Evolutionary conservation across 2,113 vertebrate genomes (phyloP).

Genomic region (Dicentrarchus labrax): DNA sequence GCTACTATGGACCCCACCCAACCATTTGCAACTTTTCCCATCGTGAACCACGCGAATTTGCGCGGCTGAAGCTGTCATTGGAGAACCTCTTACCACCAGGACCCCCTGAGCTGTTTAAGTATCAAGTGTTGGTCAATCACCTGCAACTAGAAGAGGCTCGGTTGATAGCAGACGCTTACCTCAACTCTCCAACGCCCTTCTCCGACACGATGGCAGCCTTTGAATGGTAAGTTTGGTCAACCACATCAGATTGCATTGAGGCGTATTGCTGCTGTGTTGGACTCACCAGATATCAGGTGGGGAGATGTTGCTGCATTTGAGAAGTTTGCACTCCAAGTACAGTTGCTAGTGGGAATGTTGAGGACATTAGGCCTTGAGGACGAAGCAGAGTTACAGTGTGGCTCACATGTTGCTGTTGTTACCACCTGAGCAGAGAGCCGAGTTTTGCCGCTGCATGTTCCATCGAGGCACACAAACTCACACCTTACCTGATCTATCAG

Average conservation of each 20-base stretch:
- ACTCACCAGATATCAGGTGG: not conserved
- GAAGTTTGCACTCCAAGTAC: not conserved
- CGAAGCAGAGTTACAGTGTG: not conserved
- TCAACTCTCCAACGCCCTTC: too few species aligned
- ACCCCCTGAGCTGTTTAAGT: too few species aligned
- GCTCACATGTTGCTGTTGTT: not conserved
- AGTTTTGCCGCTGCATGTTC: not conserved
- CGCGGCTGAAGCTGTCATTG: not conserved
- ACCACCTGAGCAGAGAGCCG: not conserved
- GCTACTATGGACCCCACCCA: not conserved
- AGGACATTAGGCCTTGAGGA: not conserved
- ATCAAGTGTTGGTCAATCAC: too few species aligned
- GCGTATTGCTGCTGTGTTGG: not conserved
- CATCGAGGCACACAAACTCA: too few species aligned
- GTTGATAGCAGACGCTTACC: too few species aligned
- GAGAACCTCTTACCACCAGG: too few species aligned
- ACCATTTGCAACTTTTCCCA: not conserved
- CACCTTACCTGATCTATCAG: not conserved
- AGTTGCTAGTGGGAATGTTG: not conserved
- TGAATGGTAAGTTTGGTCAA: not conserved
- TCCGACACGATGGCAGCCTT: too few species aligned
- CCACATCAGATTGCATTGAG: not conserved
- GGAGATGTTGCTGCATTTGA: not conserved
- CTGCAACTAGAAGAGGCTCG: too few species aligned
- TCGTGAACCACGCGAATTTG: not conserved